Evolutionary conservation across 2,797 vertebrate species (phyloP), one percentile per base, ranked within the genome.

Genomic region (Lacerta viridis): DNA sequence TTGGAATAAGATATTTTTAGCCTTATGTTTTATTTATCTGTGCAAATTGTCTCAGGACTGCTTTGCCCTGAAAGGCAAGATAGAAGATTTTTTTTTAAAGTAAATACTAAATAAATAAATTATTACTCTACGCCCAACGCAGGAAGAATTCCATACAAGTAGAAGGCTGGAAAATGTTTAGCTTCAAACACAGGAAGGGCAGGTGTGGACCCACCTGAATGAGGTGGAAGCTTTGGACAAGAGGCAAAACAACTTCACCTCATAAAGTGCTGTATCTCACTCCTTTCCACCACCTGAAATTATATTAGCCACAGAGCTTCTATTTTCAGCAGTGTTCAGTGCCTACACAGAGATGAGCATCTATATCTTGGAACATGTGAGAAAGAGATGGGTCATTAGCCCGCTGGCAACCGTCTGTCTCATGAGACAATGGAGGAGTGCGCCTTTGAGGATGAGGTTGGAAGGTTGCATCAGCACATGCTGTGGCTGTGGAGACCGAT

Each of bases 301-400:
- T 9, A 80, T 11, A 5, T 71, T 29, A 1, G 50, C 43, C 80
- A 59, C 3, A 85, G 33, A 33, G 81, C 61, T 64, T 82, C 78
- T 85, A 69, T 61, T 83, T 80, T 1, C 61, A 80, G 7, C 9
- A 75, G 5, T 64, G 6, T 5, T 83, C 78, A 71, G 7, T 46
- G 50, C 61, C 87, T 61, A 36, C 80, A 86, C 43, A 74, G 39
- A 11, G 33, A 82, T 20, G 55, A 29, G 29, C 69, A 55, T 41
- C 68, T 55, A 80, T 86, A 79, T 74, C 75, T 80, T 33, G 69
- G 36, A 78, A 86, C 68, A 85, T 79, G 41, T 46, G 79, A 79
- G 18, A 75, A 29, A 75, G 46, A 61, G 66, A 64, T 39, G 64
- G 68, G 36, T 13, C 11, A 50, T 13, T 50, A 50, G 46, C 82